Evolutionary conservation across 2,888 invertebrate genomes (phyloP), one percentile per base, ranked within the genome.

Genomic region (Mellilla xanthometata): DNA sequence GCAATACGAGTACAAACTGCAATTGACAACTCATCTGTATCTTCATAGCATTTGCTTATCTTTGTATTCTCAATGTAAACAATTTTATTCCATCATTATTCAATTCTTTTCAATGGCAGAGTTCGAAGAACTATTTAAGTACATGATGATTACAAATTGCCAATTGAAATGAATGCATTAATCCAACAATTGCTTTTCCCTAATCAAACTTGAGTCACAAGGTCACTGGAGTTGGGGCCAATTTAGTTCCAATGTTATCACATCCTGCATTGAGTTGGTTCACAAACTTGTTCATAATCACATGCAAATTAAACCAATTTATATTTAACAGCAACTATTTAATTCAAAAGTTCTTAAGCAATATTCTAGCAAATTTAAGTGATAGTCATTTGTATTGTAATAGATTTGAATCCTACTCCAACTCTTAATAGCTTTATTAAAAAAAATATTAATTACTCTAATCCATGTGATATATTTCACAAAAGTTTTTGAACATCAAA

Each of bases 141-240:
- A 32, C 56, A 48, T 56, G 44, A 59, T 24, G 24, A 52, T 40
- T 12, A 42, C 44, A 48, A 42, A 58, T 65, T 71, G 52, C 41
- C 62, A 67, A 56, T 64, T 65, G 70, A 67, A 56, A 63, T 65
- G 70, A 68, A 65, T 63, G 65, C 55, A 48, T 50, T 44, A 45
- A 52, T 41, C 33, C 44, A 56, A 58, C 58, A 59, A 60, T 61
- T 58, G 56, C 60, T 72, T 70, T 62, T 52, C 52, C 55, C 33
- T 54, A 68, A 71, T 74, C 49, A 66, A 62, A 38, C 12, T 2
- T 29, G 30, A 29, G 11, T 24, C 10, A 46, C 62, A 68, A 75
- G 71, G 72, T 54, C 63, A 58, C 19, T 42, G 43, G 49, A 52
- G 43, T 19, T 36, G 39, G 8, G 8, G 51, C 28, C 53, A 60